Conservation (phyloP, 2,888 invertebrate genomes). For the Mythimna lalbum region DNA sequence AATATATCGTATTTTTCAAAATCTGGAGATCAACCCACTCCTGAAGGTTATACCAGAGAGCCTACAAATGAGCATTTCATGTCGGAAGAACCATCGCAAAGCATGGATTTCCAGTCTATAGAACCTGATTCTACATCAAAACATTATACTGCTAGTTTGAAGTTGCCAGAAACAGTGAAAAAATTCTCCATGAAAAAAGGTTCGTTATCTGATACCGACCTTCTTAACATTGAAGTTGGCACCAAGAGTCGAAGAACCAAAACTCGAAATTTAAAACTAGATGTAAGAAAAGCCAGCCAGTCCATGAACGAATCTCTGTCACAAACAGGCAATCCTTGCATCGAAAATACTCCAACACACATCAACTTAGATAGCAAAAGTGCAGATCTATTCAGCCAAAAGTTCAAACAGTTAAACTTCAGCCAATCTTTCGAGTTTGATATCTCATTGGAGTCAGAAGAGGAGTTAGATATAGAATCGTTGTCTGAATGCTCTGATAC, state of each 20-base stretch:
- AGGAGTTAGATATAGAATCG: constrained; percentile 79
- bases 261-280: constrained; percentile 79
- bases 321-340: constrained; percentile 61
- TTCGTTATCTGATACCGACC: constrained; percentile 83
- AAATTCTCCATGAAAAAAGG: constrained; percentile 77
- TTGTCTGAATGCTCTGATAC: constrained; percentile 82
- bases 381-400: constrained; percentile 78
- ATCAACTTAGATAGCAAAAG: constrained; percentile 77
- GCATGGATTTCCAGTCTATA: constrained; percentile 71
- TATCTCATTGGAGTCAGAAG: constrained; percentile 75
- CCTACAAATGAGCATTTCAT: constrained; percentile 50
- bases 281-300: constrained; percentile 81
- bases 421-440: constrained; percentile 82
- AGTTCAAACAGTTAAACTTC: constrained; percentile 80
- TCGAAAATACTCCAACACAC: constrained; percentile 86
- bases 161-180: constrained; percentile 75
- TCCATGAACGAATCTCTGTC: constrained; percentile 74
- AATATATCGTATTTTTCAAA: constrained; percentile 86
- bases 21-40: constrained; percentile 68
- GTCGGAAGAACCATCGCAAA: constrained; percentile 60
- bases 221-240: constrained; percentile 67
- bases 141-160: constrained; percentile 70
- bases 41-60: constrained; percentile 32
- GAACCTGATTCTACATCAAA: constrained; percentile 83
- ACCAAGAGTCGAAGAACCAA: constrained; percentile 69